These are phyloP conservation scores for Vandiemenella viatica DNA, from an alignment of 2,888 invertebrate genomes.

Conservation along the genomic window DNA sequence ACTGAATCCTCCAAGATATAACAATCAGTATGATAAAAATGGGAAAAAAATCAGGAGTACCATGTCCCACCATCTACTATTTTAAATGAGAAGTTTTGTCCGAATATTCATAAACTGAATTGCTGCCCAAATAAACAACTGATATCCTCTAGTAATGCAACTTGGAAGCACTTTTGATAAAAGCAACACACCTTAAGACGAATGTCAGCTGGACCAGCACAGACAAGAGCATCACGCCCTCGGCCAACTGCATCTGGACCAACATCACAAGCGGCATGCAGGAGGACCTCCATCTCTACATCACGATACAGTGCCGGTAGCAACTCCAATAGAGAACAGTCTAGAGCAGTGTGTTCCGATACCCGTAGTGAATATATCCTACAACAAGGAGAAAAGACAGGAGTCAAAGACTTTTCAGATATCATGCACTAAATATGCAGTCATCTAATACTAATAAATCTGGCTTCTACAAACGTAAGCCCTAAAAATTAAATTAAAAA, in stretches of 20 bases:
- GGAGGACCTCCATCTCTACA: conserved; percentile 34
- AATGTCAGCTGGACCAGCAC: conserved; percentile 44
- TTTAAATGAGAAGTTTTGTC: no score
- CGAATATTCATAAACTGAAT: no score
- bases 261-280: conserved; percentile 37
- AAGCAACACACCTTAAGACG: conserved; percentile 35
- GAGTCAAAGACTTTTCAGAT: neutral
- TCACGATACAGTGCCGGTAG: conserved; percentile 43
- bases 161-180: no score
- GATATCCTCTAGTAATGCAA: no score
- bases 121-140: no score
- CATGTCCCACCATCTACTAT: no score
- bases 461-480: neutral
- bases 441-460: neutral
- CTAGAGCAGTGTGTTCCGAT: conserved; percentile 49
- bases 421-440: neutral
- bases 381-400: conserved; percentile 19
- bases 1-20: no score
- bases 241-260: conserved; percentile 27
- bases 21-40: no score
- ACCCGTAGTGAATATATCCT: conserved; percentile 43
- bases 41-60: no score
- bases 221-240: conserved; percentile 33
- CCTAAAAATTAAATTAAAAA: neutral
- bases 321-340: conserved; percentile 45